phyloP scores from a whole-genome alignment of 2,113 vertebrate species.

The Festucalex cinctus region DNA sequence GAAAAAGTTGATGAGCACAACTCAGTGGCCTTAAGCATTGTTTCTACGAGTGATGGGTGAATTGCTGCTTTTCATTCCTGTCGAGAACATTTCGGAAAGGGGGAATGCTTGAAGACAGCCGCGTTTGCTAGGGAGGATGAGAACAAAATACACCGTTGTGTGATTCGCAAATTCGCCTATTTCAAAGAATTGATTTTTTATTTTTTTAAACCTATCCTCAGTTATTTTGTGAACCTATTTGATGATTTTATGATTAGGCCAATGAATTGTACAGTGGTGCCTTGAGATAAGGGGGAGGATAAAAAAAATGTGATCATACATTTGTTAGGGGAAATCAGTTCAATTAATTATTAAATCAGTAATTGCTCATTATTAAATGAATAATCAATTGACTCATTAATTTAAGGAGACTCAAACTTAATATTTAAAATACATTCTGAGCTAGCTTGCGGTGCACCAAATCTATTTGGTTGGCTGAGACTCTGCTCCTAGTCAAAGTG shows the following conservation, averaged over 20 bases:
- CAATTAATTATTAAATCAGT: no score
- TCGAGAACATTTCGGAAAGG: slow-evolving; percentile 25
- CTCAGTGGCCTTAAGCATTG: slow-evolving; percentile 44
- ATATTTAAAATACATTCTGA: no score
- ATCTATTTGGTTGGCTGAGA: no score
- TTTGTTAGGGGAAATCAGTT: no score
- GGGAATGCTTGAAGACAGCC: slow-evolving; percentile 47
- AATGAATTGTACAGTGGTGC: neutral
- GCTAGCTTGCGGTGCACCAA: no score
- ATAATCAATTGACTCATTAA: no score
- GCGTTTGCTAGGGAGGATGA: slow-evolving; percentile 9
- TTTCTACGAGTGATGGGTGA: slow-evolving; percentile 17
- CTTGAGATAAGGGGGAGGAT: neutral
- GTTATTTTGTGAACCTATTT: neutral
- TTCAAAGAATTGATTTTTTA: neutral
- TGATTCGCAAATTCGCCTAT: neutral
- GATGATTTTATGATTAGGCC: neutral
- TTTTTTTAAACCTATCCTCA: neutral
- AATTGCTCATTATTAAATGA: no score
- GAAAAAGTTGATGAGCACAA: slow-evolving; percentile 20
- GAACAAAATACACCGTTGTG: neutral
- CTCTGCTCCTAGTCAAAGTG: no score
- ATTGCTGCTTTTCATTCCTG: slow-evolving; percentile 3
- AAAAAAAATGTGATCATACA: no score
- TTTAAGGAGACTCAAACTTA: no score